A percentile compares a stretch with the other conserved stretches of the same genome.
These are phyloP conservation scores for Sesamia inferens DNA, from an alignment of 2,888 invertebrate species.

Conservation along the genomic window DNA sequence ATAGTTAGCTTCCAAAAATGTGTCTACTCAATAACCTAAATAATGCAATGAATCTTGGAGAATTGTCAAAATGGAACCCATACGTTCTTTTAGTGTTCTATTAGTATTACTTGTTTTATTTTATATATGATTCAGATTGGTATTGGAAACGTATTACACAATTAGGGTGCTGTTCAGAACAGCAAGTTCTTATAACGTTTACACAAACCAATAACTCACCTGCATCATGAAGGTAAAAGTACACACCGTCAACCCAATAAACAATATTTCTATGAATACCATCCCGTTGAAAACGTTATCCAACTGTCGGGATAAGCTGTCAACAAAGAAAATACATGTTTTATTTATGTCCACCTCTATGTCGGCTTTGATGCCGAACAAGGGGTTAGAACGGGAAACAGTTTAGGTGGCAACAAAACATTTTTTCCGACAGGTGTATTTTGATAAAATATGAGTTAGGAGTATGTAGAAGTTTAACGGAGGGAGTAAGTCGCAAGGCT, in stretches of 20 bases:
- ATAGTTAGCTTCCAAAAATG: no score
- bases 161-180: background rate
- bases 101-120: no score
- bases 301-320: constrained; percentile 71
- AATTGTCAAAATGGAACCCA: no score
- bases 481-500: no score
- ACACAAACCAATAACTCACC: constrained; percentile 64
- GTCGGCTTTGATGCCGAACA: constrained; percentile 43
- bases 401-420: constrained; percentile 33
- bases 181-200: background rate
- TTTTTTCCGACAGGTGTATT: constrained; percentile 31
- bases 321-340: constrained; percentile 59
- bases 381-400: constrained; percentile 36
- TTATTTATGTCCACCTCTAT: constrained; percentile 54
- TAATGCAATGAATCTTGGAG: no score
- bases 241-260: constrained; percentile 73
- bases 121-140: background rate
- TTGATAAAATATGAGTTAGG: constrained; percentile 32
- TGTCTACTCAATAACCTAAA: no score
- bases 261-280: constrained; percentile 74
- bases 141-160: no score
- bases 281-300: constrained; percentile 75
- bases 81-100: no score
- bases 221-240: constrained; percentile 75
- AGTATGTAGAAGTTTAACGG: background rate